Conservation (phyloP, 2,797 vertebrate species). For the Periparus ater region DNA sequence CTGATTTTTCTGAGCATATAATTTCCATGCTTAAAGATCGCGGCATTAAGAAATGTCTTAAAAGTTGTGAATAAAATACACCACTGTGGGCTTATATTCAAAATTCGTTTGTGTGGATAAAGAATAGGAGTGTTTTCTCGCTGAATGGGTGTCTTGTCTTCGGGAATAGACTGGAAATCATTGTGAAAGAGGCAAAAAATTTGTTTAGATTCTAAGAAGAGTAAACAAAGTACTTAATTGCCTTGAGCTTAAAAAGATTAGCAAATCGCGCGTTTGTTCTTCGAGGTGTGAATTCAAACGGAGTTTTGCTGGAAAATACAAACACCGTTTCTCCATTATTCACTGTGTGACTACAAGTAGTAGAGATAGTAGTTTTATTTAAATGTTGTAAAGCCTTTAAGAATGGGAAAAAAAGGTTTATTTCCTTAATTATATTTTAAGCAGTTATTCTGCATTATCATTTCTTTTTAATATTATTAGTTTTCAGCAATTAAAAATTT, state of each 20-base stretch:
- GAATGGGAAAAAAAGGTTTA: neutral
- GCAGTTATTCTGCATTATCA: neutral
- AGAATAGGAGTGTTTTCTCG: neutral
- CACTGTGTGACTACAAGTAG: neutral
- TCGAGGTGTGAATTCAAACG: neutral
- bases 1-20: neutral
- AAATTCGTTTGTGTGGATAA: conserved; percentile 26
- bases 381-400: neutral
- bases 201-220: neutral
- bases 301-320: neutral
- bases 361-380: neutral
- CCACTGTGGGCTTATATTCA: neutral
- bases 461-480: neutral
- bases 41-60: neutral
- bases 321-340: neutral
- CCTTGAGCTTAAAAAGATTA: neutral
- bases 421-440: neutral
- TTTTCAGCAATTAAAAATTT: neutral
- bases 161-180: neutral
- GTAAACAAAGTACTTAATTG: neutral
- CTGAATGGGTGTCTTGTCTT: neutral
- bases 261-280: neutral
- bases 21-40: neutral
- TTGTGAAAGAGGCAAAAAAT: neutral
- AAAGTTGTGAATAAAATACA: neutral